phyloP scores from a whole-genome alignment of 92 coral and sea anemone genomes.

The Porites rus region DNA sequence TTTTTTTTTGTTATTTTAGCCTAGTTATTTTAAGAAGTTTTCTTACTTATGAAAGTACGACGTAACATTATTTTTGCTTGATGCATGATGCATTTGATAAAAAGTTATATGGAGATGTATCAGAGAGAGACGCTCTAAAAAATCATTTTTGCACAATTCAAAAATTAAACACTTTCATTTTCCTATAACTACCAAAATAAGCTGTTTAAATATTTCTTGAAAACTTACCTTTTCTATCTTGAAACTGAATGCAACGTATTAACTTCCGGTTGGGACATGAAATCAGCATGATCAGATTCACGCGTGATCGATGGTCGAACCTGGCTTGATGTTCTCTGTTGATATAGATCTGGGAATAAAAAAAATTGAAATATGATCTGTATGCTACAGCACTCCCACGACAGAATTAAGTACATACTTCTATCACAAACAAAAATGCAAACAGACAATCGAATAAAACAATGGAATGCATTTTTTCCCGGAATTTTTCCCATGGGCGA shows the following conservation, averaged over 20 bases:
- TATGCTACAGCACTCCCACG: not conserved
- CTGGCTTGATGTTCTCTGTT: not conserved
- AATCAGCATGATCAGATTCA: not conserved
- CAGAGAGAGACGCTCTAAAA: too few relatives aligned
- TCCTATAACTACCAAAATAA: not conserved
- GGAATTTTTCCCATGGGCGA: not conserved
- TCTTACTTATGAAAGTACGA: too few relatives aligned
- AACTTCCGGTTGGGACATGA: constrained; percentile 40
- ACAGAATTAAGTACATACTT: not conserved
- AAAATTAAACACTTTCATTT: not conserved
- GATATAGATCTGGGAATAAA: constrained; percentile 5
- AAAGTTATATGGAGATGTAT: too few relatives aligned
- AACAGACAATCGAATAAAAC: not conserved
- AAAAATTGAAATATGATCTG: not conserved
- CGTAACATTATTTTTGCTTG: too few relatives aligned
- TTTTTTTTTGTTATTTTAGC: too few relatives aligned
- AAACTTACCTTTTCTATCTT: constrained; percentile 1
- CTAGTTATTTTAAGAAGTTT: too few relatives aligned
- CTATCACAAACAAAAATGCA: not conserved
- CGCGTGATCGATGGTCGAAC: not conserved
- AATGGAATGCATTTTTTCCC: not conserved
- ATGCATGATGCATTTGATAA: too few relatives aligned
- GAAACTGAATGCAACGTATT: constrained; percentile 17
- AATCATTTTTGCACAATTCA: too few relatives aligned
- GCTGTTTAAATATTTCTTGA: not conserved